These are phyloP conservation scores for Sebastes iracundus DNA, from an alignment of 2,797 vertebrate genomes.

Conservation along the genomic window DNA sequence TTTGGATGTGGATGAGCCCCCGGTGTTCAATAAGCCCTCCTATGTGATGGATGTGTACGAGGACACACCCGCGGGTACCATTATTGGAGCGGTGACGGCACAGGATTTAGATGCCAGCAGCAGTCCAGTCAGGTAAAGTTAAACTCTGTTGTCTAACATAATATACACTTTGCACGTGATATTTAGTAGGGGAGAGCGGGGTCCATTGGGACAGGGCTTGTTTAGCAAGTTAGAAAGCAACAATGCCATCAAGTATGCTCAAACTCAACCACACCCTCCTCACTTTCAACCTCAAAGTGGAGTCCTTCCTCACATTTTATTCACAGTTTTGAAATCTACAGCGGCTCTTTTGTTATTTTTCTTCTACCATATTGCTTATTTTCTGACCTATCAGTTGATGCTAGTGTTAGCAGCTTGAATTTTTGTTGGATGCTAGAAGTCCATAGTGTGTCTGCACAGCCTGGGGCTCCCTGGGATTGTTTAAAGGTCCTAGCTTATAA, in stretches of 20 bases:
- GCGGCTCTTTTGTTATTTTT: neutral
- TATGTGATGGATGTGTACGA: constrained; percentile 98
- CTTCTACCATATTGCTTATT: neutral
- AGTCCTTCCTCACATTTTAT: neutral
- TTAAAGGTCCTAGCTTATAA: too few species aligned
- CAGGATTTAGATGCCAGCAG: constrained; percentile 95
- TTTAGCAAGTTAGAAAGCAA: neutral
- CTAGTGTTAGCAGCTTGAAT: too few species aligned
- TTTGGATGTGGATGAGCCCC: constrained; percentile 95
- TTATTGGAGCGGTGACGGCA: constrained; percentile 97
- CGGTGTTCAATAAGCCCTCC: constrained; percentile 91
- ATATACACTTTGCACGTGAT: neutral
- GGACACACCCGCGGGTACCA: constrained; percentile 92
- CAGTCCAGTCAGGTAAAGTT: constrained; percentile 91
- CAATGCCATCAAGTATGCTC: neutral
- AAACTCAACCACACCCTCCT: neutral
- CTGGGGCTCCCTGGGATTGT: too few species aligned
- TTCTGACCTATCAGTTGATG: too few species aligned
- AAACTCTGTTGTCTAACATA: constrained; percentile 10
- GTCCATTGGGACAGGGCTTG: neutral
- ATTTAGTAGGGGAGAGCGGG: neutral
- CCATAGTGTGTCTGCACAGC: too few species aligned
- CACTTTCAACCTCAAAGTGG: neutral
- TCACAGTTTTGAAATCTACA: neutral
- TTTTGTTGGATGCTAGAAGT: too few species aligned